Base-by-base conservation (phyloP, 1,140 invertebrate genomes). In the Mercenaria mercenaria region DNA sequence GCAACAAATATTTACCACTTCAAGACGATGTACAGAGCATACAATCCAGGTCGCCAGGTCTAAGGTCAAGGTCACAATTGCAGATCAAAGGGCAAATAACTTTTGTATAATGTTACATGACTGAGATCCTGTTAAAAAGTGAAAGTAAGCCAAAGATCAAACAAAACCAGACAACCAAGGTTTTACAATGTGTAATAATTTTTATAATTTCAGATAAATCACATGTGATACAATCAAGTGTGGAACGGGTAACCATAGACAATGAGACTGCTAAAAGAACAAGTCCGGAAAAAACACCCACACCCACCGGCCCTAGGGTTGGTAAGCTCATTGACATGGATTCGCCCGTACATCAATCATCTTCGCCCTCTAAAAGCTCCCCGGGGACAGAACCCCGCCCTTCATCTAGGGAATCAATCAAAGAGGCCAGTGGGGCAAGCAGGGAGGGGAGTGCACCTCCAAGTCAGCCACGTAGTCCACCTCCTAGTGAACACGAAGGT, bases 241-340 rank as follows among this genome's bases (percentile, higher is more conserved):
- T 15, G 1, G 85, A 87, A 1, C n/a, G 41, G 4, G 43, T 87
- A 20, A 87, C 56, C 0, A 52, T 79, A 26, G 34, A 76, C 10
- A 56, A 87, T 79, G 85, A 87, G 39, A 87, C 32, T 61, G 26
- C 29, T 10, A 23, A 18, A 0, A 32, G 56, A 72, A 85, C 43
- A 32, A 18, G 43, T 18, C 20, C 67, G n/a, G 37, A 43, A 1
- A 74, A 67, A 67, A 47, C 83, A 34, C 26, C 32, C 2, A 50
- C 67, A 23, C 67, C 64, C n/a, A 74, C 43, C 0, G 47, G 34
- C 15, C 85, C 85, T 10, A 74, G 39, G 34, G 52, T 87, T 11
- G 86, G 77, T 3, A 88, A 88, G 37, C 77, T 88, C n/a, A 88
- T 88, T 34, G 86, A 88, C 32, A 88, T 79, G 47, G 86, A 88